Percentiles rank a stretch among this genome's conserved stretches.
Evolutionary conservation across 2,797 vertebrate genomes (phyloP).

Genomic region (Amblyraja radiata): DNA sequence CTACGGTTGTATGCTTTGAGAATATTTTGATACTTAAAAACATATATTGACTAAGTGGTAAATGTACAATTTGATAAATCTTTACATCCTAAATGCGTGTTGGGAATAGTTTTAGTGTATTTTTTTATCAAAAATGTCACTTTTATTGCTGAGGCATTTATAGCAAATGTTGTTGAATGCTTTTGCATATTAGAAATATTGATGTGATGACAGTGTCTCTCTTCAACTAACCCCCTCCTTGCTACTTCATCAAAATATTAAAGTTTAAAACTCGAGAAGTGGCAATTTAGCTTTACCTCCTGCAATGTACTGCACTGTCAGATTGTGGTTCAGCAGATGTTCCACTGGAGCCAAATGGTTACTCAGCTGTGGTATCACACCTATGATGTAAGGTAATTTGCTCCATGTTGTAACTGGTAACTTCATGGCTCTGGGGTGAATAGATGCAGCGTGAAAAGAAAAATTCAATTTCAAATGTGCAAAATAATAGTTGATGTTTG

Average conservation of each 20-base stretch:
- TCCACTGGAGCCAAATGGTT: background rate
- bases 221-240: too few species aligned
- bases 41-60: background rate
- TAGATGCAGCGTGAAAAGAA: constrained; percentile 12
- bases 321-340: constrained; percentile 19
- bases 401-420: background rate
- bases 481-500: background rate
- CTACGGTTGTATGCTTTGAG: background rate
- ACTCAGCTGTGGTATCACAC: background rate
- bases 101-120: background rate
- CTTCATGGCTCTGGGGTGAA: background rate
- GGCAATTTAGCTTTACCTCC: background rate
- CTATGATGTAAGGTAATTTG: background rate
- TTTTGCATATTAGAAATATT: background rate
- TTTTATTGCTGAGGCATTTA: background rate
- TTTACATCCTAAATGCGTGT: background rate
- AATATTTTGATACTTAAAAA: background rate
- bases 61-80: background rate
- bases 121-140: background rate
- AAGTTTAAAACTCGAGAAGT: background rate
- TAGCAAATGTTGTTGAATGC: background rate
- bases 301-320: background rate
- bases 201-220: background rate
- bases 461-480: background rate
- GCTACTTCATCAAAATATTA: background rate